Base-by-base conservation (phyloP, 2,113 vertebrate genomes). In the Mus pahari region DNA sequence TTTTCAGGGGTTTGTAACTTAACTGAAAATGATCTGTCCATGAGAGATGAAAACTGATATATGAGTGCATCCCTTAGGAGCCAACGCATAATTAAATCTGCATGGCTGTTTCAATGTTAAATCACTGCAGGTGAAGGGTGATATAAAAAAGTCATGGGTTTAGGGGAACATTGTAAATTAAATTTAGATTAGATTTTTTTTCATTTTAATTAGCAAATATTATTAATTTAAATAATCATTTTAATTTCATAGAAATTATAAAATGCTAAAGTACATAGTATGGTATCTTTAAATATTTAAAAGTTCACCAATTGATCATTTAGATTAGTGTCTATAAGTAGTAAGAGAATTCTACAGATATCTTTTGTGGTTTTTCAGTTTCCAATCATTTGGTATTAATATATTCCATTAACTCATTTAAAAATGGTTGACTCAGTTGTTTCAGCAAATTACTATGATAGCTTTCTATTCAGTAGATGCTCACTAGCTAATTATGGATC, bases 201-300 rank as follows among this genome's bases (percentile, higher is more conserved):
- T 24, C 68, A 36, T 94, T 96, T 97, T 97, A 98, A 96, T 95
- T 96, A 94, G 68, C 62, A 97, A 97, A 94, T 96, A 92, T 60
- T 96, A 94, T 95, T 95, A 92, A 96, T 96, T 89, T 94, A 94
- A 96, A 93, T 95, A 95, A 96, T 94, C 3, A 97, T 96, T 96
- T 94, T 94, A 36, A 94, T 96, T 95, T 97, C 81, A 92, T 89
- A 95, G 45, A 90, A 86, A 91, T 95, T 96, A 95, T 79, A 66
- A 95, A 97, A 92, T 26, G 77, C 79, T 55, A 73, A 95, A 70
- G 20, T 88, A 7, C 16, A 31, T 87, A 92, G 77, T 17, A 92
- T 92, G 81, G 86, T 93, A 2, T 14, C 16, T 91, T 82, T 77
- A 81, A 82, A 74, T 87, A 90, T 62, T 20, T 87, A 48, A 88